A percentile compares a stretch with the other conserved stretches of the same genome.
Conservation (phyloP, 2,888 invertebrate genomes). For the Hydrotaea diabolus region DNA sequence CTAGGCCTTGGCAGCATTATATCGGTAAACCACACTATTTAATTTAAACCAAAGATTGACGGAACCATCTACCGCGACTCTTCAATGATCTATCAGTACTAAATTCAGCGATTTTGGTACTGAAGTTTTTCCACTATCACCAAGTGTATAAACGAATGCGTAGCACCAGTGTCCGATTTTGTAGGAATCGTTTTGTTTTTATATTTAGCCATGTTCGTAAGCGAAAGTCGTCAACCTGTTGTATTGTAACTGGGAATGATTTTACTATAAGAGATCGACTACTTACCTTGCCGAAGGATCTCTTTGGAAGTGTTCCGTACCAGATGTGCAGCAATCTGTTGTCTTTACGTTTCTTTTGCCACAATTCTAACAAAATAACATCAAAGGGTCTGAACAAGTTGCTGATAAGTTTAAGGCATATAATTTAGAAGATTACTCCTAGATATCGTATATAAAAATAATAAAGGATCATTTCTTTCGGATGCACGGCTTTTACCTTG, state of each 20-base stretch:
- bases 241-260: background rate
- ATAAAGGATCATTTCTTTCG: no score
- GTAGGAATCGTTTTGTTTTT: background rate
- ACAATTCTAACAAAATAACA: conserved; percentile 37
- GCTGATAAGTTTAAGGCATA: no score
- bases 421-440: background rate
- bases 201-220: conserved; percentile 13
- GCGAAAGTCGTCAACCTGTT: no score
- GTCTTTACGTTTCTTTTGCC: conserved; percentile 10
- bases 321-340: no score
- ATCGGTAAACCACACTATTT: background rate
- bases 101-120: background rate
- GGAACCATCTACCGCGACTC: background rate
- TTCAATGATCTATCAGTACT: background rate
- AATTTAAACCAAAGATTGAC: background rate
- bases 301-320: no score
- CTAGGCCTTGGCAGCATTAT: background rate
- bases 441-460: background rate
- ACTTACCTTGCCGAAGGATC: no score
- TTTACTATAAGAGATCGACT: conserved; percentile 2
- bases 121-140: background rate
- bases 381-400: background rate
- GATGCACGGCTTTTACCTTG: no score
- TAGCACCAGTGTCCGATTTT: conserved; percentile 3
- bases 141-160: conserved; percentile 23